Evolutionary conservation across 1,140 invertebrate genomes (phyloP), one percentile per base, ranked within the genome.

Genomic region (Polypedilum pembai): DNA sequence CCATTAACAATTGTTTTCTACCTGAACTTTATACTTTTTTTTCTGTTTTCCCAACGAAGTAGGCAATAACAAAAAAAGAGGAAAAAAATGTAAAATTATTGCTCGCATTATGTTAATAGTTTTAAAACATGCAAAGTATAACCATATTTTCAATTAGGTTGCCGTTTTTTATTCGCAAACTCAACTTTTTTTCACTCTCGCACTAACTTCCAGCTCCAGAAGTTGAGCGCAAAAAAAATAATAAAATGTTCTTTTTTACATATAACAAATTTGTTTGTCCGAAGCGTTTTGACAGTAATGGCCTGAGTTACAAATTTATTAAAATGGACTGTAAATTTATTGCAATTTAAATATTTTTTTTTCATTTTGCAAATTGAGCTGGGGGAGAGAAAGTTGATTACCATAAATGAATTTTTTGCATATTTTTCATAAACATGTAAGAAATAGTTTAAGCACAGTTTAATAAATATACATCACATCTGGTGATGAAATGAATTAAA

Each of bases 251-350:
- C 15, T 56, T 56, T n/a, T 56, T 56, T n/a, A 56, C 45, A 56
- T 8, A 69, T 69, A 69, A 69, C 65, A 69, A 69, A 69, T 69
- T 69, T 69, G 65, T 69, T 69, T 69, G 65, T 69, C 65, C 17
- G 18, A 69, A 69, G 45, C 45, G 3, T 69, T 20, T 69, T 18
- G 65, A 69, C 65, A 69, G 65, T 69, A 69, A 69, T 69, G 65
- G 18, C 45, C n/a, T 56, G 45, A 56, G 15, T 69, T 69, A 69
- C 65, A 69, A 69, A 69, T 69, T 69, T 69, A 69, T 69, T 69
- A 69, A 69, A 69, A 18, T 69, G 45, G 10, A 56, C 45, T 56
- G 45, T 56, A n/a, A 56, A 56, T 56, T 56, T 56, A 56, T 56
- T 56, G 45, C 45, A 56, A 56, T 4, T 56, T 56, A 56, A 56